These are phyloP conservation scores for Australoheros facetus DNA, from an alignment of 2,797 vertebrate genomes.

Conservation along the genomic window DNA sequence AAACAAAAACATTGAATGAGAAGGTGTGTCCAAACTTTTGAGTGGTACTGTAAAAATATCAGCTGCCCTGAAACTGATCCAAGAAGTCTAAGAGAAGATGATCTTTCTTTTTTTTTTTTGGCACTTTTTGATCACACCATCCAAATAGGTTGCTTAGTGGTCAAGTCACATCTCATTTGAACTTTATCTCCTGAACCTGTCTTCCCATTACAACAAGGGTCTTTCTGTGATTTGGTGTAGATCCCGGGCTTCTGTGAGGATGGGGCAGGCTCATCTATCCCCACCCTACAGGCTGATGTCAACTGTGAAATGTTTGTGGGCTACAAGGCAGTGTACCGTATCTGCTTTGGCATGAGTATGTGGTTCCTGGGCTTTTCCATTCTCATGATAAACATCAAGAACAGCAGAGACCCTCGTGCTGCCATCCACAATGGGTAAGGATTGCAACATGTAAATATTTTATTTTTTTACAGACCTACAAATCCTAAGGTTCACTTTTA, in stretches of 20 bases:
- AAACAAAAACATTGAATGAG: no score
- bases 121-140: no score
- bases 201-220: neutral
- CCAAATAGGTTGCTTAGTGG: no score
- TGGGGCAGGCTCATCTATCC: slow-evolving; percentile 72
- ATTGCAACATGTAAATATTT: neutral
- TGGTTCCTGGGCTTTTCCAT: slow-evolving; percentile 87
- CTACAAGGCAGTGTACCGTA: slow-evolving; percentile 92
- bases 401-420: slow-evolving; percentile 88
- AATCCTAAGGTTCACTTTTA: neutral
- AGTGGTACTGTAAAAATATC: no score
- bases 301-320: slow-evolving; percentile 89
- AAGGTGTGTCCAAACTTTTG: no score
- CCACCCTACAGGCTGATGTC: slow-evolving; percentile 68
- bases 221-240: slow-evolving; percentile 65
- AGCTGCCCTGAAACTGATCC: no score
- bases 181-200: neutral
- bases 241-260: slow-evolving; percentile 93
- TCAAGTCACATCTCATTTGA: neutral
- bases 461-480: neutral
- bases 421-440: slow-evolving; percentile 91
- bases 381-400: slow-evolving; percentile 89
- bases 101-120: no score
- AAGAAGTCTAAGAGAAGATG: no score
- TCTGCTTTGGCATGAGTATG: slow-evolving; percentile 90